Evolutionary conservation across 2,113 vertebrate species (phyloP).

Genomic region (Willisornis vidua): DNA sequence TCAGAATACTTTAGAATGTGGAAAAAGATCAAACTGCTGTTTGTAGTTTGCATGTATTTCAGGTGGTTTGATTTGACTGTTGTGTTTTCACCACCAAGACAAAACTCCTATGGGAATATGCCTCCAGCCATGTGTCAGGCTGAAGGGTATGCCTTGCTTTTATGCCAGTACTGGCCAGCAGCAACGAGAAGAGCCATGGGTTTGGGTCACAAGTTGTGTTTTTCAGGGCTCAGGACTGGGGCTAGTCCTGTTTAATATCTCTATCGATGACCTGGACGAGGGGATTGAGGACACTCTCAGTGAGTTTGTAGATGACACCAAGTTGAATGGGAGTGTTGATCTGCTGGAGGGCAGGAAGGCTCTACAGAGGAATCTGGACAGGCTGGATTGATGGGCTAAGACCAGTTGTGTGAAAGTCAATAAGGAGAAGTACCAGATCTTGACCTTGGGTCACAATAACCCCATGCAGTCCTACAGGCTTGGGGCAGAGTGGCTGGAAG

Average conservation of each 20-base stretch:
- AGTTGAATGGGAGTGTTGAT: neutral
- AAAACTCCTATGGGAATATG: neutral
- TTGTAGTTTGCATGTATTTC: neutral
- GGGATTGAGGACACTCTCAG: neutral
- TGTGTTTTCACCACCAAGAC: neutral
- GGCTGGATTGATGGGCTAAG: neutral
- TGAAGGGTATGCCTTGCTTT: neutral
- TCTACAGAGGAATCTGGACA: neutral
- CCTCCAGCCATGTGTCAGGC: neutral
- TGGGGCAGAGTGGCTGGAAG: neutral
- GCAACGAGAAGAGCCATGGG: neutral
- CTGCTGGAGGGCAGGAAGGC: neutral
- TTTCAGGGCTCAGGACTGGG: neutral
- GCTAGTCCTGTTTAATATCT: neutral
- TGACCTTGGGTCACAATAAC: neutral
- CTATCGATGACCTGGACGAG: accelerated
- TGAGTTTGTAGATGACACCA: neutral
- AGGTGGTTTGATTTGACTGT: neutral
- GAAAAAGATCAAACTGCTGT: neutral
- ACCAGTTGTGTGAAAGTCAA: neutral
- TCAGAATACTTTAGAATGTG: neutral
- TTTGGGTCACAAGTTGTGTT: neutral
- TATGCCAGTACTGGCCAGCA: neutral
- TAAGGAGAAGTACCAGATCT: neutral
- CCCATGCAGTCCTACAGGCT: accelerated